phyloP scores from a whole-genome alignment of 1,140 invertebrate species.

The Euura saliciscinereae region DNA sequence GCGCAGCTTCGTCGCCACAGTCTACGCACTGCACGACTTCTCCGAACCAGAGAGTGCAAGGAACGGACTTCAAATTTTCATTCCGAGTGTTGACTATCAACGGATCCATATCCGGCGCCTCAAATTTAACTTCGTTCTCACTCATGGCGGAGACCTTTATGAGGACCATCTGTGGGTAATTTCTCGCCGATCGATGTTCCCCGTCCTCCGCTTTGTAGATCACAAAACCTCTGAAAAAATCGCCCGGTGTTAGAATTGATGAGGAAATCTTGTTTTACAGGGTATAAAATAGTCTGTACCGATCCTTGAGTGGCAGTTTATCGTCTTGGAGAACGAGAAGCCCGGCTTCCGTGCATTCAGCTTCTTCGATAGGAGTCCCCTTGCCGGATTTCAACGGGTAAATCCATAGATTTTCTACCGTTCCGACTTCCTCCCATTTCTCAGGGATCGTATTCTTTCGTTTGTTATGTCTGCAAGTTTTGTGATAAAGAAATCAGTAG shows the following conservation, averaged over 20 bases:
- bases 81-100: neutral
- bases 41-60: conserved; percentile 18
- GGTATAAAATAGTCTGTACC: conserved; percentile 12
- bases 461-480: neutral
- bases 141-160: neutral
- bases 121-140: conserved; percentile 10
- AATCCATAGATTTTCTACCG: conserved; percentile 18
- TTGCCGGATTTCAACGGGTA: conserved; percentile 24
- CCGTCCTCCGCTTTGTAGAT: neutral
- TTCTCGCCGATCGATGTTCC: neutral
- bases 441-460: conserved; percentile 14
- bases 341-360: conserved; percentile 15
- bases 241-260: too few relatives aligned
- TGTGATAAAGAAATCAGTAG: neutral
- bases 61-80: neutral
- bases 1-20: conserved; percentile 30
- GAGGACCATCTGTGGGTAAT: neutral
- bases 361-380: conserved; percentile 16
- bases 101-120: neutral
- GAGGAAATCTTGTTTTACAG: neutral
- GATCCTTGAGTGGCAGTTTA: neutral
- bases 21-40: conserved; percentile 24
- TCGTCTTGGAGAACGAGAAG: neutral
- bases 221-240: neutral
- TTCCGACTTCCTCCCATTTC: conserved; percentile 23